Conservation (phyloP, 2,797 vertebrate species). For the Danio aesculapii region DNA sequence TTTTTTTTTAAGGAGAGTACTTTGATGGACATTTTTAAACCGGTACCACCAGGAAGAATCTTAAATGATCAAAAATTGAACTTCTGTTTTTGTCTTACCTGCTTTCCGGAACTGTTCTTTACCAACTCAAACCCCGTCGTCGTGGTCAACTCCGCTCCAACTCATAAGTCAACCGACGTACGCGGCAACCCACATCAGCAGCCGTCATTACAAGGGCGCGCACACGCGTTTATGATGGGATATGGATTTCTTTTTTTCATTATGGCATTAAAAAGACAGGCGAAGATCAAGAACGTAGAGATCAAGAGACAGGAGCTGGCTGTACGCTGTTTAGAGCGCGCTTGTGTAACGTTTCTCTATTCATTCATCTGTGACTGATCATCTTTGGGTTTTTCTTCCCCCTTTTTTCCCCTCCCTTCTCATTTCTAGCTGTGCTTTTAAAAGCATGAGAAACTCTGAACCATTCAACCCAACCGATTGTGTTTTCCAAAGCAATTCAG, state of each 20-base stretch:
- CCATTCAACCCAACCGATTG: too few relatives aligned
- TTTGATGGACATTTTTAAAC: too few relatives aligned
- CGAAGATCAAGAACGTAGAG: conserved; percentile 36
- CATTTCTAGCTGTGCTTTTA: conserved; percentile 27
- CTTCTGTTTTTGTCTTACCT: too few relatives aligned
- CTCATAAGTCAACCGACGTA: too few relatives aligned
- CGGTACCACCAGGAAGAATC: too few relatives aligned
- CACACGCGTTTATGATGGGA: conserved; percentile 50
- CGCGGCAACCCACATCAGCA: too few relatives aligned
- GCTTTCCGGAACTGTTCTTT: too few relatives aligned
- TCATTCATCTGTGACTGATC: conserved; percentile 17
- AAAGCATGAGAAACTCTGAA: conserved; percentile 17
- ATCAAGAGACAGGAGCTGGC: conserved; percentile 22
- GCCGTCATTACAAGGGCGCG: conserved; percentile 60
- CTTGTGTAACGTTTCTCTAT: neutral
- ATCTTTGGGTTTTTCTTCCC: neutral
- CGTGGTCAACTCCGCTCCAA: too few relatives aligned
- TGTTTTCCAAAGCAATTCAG: too few relatives aligned
- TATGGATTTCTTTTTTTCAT: conserved; percentile 46
- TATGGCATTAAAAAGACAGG: conserved; percentile 55
- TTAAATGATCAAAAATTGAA: too few relatives aligned
- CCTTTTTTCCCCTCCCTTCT: neutral
- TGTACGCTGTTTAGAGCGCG: conserved; percentile 22
- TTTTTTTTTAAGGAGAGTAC: too few relatives aligned
- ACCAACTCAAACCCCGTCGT: too few relatives aligned